These are phyloP conservation scores for Indri indri DNA, from an alignment of 2,113 vertebrate species.

Conservation along the genomic window DNA sequence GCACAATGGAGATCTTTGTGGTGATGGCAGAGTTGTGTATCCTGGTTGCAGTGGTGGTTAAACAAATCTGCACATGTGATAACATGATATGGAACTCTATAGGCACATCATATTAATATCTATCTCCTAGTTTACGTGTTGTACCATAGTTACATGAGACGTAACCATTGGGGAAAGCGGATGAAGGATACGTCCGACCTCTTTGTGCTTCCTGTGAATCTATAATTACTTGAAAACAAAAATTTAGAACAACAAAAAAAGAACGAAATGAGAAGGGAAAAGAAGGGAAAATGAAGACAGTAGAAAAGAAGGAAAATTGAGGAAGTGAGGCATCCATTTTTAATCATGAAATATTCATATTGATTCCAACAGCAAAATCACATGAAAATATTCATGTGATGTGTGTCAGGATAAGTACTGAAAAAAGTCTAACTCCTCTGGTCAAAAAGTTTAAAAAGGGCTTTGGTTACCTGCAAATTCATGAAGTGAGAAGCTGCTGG, in stretches of 20 bases:
- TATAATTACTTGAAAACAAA: background rate
- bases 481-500: background rate
- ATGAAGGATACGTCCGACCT: background rate
- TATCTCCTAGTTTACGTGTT: background rate
- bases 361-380: background rate
- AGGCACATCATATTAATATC: too few species aligned
- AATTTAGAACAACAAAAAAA: background rate
- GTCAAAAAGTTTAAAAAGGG: background rate
- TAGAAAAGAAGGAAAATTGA: background rate
- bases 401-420: background rate
- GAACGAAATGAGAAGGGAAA: background rate
- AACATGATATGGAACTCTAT: background rate
- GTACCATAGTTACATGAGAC: background rate
- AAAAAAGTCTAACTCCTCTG: background rate
- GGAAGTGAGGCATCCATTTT: background rate
- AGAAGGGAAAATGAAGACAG: background rate
- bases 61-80: background rate
- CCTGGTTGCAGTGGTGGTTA: background rate
- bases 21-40: background rate
- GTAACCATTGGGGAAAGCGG: background rate
- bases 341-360: background rate
- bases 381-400: background rate
- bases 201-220: background rate
- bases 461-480: background rate
- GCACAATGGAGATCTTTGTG: background rate